Evolutionary conservation across 2,888 invertebrate genomes (phyloP).

Genomic region (Scaptomyza parva): DNA sequence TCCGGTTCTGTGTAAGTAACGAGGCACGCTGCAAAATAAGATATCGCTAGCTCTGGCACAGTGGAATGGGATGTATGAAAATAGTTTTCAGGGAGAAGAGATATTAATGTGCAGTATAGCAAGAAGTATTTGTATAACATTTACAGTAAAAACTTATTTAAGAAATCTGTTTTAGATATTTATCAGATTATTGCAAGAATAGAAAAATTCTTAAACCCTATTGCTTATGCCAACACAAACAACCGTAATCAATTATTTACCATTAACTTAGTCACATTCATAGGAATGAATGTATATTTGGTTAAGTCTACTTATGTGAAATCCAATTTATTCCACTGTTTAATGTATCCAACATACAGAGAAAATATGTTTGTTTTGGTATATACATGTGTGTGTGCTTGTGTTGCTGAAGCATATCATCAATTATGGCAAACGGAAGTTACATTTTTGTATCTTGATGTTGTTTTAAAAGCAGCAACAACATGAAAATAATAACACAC

Average conservation of each 20-base stretch:
- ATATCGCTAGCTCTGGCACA: neutral
- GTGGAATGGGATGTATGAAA: neutral
- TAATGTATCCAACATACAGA: slow-evolving; percentile 11
- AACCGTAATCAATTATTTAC: neutral
- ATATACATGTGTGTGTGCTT: neutral
- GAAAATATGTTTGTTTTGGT: neutral
- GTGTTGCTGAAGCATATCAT: slow-evolving; percentile 59
- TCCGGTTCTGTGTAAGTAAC: slow-evolving; percentile 46
- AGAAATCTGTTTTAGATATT: too few species aligned
- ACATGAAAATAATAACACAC: slow-evolving; percentile 13
- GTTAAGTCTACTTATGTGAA: slow-evolving; percentile 1
- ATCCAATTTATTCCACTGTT: slow-evolving; percentile 18
- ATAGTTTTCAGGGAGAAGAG: too few species aligned
- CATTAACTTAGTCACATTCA: neutral
- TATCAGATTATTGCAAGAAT: too few species aligned
- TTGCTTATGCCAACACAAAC: neutral
- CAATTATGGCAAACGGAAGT: slow-evolving; percentile 78
- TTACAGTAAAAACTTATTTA: too few species aligned
- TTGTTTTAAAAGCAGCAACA: slow-evolving; percentile 52
- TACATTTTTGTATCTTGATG: slow-evolving; percentile 61
- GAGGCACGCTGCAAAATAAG: neutral
- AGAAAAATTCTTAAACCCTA: too few species aligned
- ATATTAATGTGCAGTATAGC: too few species aligned
- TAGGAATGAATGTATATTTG: neutral
- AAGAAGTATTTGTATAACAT: too few species aligned